These are phyloP conservation scores for Amphimedon queenslandica DNA, from an alignment of 37 sponge, comb jelly and placozoan genomes.

Conservation along the genomic window DNA sequence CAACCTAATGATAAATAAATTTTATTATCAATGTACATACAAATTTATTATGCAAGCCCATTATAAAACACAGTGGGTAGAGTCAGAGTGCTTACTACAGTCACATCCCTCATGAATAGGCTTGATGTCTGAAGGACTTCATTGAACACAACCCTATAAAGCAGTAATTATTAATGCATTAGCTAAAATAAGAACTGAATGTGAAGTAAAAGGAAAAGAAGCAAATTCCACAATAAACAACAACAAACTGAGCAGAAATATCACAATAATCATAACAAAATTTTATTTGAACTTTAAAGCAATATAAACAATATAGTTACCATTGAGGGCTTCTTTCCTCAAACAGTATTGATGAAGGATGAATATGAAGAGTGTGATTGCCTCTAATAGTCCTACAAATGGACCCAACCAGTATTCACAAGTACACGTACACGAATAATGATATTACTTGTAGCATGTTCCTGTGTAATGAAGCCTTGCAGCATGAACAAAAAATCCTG, in stretches of 20 bases:
- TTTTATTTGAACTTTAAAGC: not conserved
- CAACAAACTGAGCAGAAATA: too few relatives aligned
- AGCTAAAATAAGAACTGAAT: too few relatives aligned
- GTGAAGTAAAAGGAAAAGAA: too few relatives aligned
- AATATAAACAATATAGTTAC: slow-evolving; percentile 21
- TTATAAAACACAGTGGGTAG: too few relatives aligned
- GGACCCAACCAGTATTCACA: slow-evolving; percentile 3
- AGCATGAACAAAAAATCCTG: slow-evolving; percentile 90
- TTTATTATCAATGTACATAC: too few relatives aligned
- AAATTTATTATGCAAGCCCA: too few relatives aligned
- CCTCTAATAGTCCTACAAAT: slow-evolving; percentile 64
- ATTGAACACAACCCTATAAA: slow-evolving; percentile 66
- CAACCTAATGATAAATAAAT: too few relatives aligned
- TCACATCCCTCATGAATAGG: slow-evolving; percentile 79
- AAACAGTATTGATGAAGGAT: slow-evolving; percentile 77
- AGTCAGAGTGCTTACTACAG: slow-evolving; percentile 81
- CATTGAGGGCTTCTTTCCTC: slow-evolving; percentile 57
- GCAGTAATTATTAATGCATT: not conserved
- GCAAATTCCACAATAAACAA: too few relatives aligned
- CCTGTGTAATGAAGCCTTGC: slow-evolving; percentile 71
- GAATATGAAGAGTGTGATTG: slow-evolving; percentile 69
- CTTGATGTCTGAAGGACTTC: slow-evolving; percentile 77
- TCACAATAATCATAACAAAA: too few relatives aligned
- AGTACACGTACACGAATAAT: not conserved
- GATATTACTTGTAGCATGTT: slow-evolving; percentile 61